phyloP scores from a whole-genome alignment of 1,140 invertebrate genomes.

The Orius insidiosus region DNA sequence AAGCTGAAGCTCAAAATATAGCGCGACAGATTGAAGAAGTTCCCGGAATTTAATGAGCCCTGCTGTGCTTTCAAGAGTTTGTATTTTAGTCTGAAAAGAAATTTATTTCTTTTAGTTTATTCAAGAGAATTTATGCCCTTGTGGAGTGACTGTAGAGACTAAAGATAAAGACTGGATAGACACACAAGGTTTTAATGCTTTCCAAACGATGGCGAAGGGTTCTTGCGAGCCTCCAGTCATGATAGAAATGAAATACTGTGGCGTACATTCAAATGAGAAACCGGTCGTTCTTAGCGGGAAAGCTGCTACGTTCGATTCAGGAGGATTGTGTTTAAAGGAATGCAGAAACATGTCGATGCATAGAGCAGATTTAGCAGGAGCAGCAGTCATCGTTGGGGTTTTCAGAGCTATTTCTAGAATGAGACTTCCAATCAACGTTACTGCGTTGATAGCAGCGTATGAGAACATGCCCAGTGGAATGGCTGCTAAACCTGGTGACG shows the following conservation, averaged over 20 bases:
- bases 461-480: conserved; percentile 77
- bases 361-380: conserved; percentile 79
- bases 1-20: conserved; percentile 71
- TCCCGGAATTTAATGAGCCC: conserved; percentile 74
- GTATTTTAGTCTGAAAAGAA: neutral
- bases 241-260: conserved; percentile 29
- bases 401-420: conserved; percentile 48
- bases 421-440: conserved; percentile 53
- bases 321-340: conserved; percentile 68
- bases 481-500: conserved; percentile 72
- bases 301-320: conserved; percentile 78
- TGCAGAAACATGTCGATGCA: conserved; percentile 56
- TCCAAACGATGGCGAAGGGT: conserved; percentile 34
- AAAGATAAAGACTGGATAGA: conserved; percentile 34
- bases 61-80: conserved; percentile 27
- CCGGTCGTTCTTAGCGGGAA: conserved; percentile 19
- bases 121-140: conserved; percentile 12
- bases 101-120: conserved; percentile 2
- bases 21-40: conserved; percentile 60
- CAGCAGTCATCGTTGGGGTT: conserved; percentile 53
- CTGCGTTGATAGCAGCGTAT: conserved; percentile 51
- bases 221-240: conserved; percentile 34
- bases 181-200: conserved; percentile 33
- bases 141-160: conserved; percentile 22
- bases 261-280: conserved; percentile 20